Evolutionary conservation across 2,113 vertebrate species (phyloP), one percentile per base, ranked within the genome.

Genomic region (Chionodraco myersi): DNA sequence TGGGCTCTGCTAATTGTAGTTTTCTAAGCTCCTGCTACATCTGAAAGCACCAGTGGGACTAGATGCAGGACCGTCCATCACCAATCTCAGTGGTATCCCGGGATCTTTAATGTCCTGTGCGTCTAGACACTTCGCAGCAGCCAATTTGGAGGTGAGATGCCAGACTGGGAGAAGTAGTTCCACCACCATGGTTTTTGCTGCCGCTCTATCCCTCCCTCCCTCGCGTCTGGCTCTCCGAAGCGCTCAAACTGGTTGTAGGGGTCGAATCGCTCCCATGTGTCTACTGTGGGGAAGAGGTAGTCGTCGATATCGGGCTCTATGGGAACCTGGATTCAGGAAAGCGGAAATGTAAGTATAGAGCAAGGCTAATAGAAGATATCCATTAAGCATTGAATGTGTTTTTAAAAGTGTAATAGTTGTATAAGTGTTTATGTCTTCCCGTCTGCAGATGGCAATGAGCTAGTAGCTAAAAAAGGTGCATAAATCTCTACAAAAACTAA

Each of bases 171-270:
- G 90, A 99, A 98, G 88, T 99, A 99, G 4, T 94, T 93, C 98
- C 98, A 99, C 98, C 98, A 99, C 98, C 98, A 99, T 0, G 98
- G 98, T 80, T 97, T 99, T 84, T 96, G 95, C 93, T 94, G 13
- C 41, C 79, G 0, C 64, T 93, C 94, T 0, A 95, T 90, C 0
- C 77, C 94, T 0, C 70, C 86, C 23, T 88, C 91, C 2, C 34
- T 76, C 1, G 62, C 47, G 1, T 88, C 92, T 0, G 87, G 75
- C 62, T 82, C 90, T 0, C 85, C 76, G 0, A 94, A 91, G 56
- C 93, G 94, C 77, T 95, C 93, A 36, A 95, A 96, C 34, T 95
- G 93, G 64, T 96, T 96, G 72, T 94, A 94, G 0, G 95, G 95
- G 77, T 97, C 96, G 0, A 94, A 91, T 0, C 87, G 94, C 11